These are phyloP conservation scores for Aphidoletes aphidimyza DNA, from an alignment of 2,888 invertebrate species.

Conservation along the genomic window DNA sequence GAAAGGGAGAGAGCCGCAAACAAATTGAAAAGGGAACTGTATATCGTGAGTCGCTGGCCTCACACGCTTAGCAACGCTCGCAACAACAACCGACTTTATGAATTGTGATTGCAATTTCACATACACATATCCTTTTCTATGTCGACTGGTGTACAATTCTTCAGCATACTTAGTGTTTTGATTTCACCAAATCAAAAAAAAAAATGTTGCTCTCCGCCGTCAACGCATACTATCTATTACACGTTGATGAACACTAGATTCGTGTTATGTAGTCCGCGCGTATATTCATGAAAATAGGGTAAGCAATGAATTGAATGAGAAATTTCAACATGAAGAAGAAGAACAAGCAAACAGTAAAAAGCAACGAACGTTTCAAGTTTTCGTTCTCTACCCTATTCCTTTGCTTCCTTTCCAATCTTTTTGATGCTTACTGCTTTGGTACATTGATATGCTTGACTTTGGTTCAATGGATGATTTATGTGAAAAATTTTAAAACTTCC, in stretches of 20 bases:
- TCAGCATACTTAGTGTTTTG: not conserved
- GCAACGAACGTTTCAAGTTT: not conserved
- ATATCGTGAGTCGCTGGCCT: not conserved
- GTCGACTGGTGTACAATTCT: too few species aligned
- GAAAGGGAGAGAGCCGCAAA: not conserved
- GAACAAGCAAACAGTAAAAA: not conserved
- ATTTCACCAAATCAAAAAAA: not conserved
- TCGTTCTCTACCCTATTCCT: not conserved
- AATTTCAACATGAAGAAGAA: not conserved
- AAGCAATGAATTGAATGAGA: not conserved
- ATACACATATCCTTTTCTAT: too few species aligned
- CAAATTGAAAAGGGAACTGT: not conserved
- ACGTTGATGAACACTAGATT: not conserved
- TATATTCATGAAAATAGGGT: constrained; percentile 10
- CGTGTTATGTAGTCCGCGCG: not conserved
- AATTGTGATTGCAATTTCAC: not conserved
- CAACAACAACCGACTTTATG: not conserved
- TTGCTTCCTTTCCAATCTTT: not conserved
- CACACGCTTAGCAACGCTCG: constrained; percentile 24
- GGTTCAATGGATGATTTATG: constrained; percentile 10
- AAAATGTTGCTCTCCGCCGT: not conserved
- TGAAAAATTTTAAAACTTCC: constrained; percentile 7
- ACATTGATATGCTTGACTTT: not conserved
- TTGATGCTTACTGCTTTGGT: not conserved
- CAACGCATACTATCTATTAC: not conserved